These are phyloP conservation scores for Odontomachus brunneus DNA, from an alignment of 1,140 invertebrate genomes.

Conservation along the genomic window DNA sequence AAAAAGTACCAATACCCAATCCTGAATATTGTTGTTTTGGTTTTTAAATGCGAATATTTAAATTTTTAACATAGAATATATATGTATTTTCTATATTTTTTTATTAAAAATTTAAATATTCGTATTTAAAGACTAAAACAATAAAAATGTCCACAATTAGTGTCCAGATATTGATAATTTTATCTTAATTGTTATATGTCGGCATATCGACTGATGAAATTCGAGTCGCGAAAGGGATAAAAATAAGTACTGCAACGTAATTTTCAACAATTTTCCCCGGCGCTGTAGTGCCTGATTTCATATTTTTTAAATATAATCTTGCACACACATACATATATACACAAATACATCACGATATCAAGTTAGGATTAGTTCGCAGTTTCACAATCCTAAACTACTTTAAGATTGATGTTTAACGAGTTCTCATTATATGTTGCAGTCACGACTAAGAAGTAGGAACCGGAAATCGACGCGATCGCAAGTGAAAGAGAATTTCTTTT, in stretches of 20 bases:
- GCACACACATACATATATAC: neutral
- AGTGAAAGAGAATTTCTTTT: conserved; percentile 2
- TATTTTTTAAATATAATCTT: neutral
- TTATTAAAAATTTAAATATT: too few relatives aligned
- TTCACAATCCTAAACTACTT: neutral
- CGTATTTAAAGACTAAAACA: too few relatives aligned
- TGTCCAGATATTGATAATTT: too few relatives aligned
- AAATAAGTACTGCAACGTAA: too few relatives aligned
- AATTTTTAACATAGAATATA: too few relatives aligned
- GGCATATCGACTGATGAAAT: conserved; percentile 19
- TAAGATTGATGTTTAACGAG: neutral
- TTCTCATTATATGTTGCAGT: conserved; percentile 41
- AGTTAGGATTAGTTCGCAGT: neutral
- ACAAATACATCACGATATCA: neutral
- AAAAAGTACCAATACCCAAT: too few relatives aligned
- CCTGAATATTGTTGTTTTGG: too few relatives aligned
- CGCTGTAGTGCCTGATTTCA: neutral
- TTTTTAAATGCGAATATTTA: too few relatives aligned
- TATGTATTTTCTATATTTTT: too few relatives aligned
- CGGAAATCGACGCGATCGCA: neutral
- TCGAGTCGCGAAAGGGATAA: neutral
- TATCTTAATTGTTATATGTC: conserved; percentile 28
- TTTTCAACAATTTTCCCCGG: neutral
- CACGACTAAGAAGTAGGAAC: conserved; percentile 52
- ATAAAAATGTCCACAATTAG: too few relatives aligned